A percentile compares a stretch with the other conserved stretches of the same genome.
These are phyloP conservation scores for Ochropleura plecta DNA, from an alignment of 2,888 invertebrate species.

Conservation along the genomic window DNA sequence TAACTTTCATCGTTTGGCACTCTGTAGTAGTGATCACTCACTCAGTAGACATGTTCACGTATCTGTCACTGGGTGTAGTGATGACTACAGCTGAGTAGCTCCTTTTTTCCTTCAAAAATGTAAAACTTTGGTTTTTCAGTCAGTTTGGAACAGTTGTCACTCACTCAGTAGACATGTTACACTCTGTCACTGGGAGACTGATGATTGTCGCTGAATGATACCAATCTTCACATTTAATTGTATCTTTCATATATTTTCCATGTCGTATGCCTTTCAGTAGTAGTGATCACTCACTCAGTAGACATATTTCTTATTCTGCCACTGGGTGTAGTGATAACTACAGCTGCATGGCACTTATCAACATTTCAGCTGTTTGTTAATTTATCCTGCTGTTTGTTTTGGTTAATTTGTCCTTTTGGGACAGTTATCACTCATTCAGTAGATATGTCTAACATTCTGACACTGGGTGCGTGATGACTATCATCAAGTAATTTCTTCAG, in stretches of 20 bases:
- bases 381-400: neutral
- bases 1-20: no score
- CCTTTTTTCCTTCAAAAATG: no score
- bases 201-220: constrained; percentile 50
- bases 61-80: no score
- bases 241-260: neutral
- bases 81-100: no score
- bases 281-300: constrained; percentile 11
- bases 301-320: constrained; percentile 33
- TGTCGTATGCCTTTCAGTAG: neutral
- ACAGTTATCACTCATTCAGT: constrained; percentile 41
- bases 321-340: constrained; percentile 35
- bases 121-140: no score
- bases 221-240: neutral
- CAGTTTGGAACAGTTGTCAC: no score
- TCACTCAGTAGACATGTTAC: constrained; percentile 59
- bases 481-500: neutral
- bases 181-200: constrained; percentile 70
- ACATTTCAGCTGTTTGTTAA: neutral
- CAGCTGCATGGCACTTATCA: constrained; percentile 9
- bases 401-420: constrained; percentile 16
- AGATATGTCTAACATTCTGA: constrained; percentile 32
- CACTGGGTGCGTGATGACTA: constrained; percentile 28
- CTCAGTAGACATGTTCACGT: constrained; percentile 17
- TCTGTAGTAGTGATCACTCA: no score